phyloP scores from a whole-genome alignment of 2,888 invertebrate genomes.

The Idaea aversata region DNA sequence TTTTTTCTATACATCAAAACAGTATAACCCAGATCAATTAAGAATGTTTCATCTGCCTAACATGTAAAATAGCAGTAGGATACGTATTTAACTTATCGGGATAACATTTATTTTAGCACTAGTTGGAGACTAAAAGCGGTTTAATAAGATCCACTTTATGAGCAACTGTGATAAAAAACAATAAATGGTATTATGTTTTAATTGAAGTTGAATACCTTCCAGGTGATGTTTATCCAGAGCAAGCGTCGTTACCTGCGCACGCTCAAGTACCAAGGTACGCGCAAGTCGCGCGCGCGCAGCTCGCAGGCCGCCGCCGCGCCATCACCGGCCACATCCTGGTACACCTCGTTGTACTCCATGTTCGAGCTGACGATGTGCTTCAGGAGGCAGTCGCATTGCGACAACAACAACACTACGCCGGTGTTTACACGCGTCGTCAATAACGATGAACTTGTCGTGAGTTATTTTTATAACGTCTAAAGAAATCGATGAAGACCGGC shows the following conservation, averaged over 20 bases:
- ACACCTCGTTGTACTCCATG: slow-evolving; percentile 45
- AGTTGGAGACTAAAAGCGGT: too few relatives aligned
- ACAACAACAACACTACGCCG: slow-evolving; percentile 58
- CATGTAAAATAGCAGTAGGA: too few relatives aligned
- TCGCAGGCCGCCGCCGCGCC: slow-evolving; percentile 16
- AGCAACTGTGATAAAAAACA: too few relatives aligned
- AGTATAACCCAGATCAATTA: too few relatives aligned
- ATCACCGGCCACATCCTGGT: slow-evolving; percentile 42
- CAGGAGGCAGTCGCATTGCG: slow-evolving; percentile 42
- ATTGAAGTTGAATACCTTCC: slow-evolving; percentile 8
- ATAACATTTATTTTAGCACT: too few relatives aligned
- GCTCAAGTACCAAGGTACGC: slow-evolving; percentile 74
- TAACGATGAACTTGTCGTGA: slow-evolving; percentile 65
- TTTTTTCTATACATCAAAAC: too few relatives aligned
- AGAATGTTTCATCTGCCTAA: too few relatives aligned
- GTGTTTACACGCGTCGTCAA: slow-evolving; percentile 42
- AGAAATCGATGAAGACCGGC: too few relatives aligned
- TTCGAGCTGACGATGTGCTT: slow-evolving; percentile 67
- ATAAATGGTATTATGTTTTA: too few relatives aligned
- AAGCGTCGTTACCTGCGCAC: slow-evolving; percentile 74
- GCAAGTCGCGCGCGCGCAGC: slow-evolving; percentile 57
- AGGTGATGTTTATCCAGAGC: slow-evolving; percentile 78
- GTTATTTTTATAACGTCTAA: slow-evolving; percentile 19
- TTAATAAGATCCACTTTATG: too few relatives aligned
- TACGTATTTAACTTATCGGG: too few relatives aligned